phyloP scores from a whole-genome alignment of 2,797 vertebrate species.

The Eulemur coronatus region DNA sequence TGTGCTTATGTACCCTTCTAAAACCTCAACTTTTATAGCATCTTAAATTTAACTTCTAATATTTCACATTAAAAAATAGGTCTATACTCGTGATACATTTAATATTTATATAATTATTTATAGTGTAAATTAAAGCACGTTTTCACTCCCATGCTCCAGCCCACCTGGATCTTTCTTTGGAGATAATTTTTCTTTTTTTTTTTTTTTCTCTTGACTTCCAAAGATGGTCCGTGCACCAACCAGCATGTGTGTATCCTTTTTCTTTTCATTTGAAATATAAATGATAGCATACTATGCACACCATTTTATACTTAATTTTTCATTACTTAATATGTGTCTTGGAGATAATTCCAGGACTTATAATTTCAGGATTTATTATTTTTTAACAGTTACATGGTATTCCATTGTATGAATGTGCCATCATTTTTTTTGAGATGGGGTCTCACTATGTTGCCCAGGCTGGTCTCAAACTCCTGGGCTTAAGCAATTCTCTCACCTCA shows the following conservation, averaged over 20 bases:
- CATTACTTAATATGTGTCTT: neutral
- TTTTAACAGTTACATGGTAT: neutral
- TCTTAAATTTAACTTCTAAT: constrained; percentile 32
- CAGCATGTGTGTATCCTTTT: neutral
- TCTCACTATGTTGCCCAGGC: neutral
- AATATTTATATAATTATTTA: neutral
- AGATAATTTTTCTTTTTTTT: neutral
- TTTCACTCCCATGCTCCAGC: neutral
- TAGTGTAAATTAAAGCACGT: neutral
- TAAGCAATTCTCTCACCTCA: neutral
- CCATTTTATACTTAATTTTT: neutral
- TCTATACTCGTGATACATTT: neutral
- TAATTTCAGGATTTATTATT: neutral
- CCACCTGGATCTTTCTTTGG: neutral
- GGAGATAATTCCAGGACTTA: neutral
- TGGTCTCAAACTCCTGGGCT: neutral
- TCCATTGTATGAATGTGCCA: neutral
- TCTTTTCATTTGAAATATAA: neutral
- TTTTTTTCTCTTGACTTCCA: neutral
- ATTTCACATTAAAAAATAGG: neutral
- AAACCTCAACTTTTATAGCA: constrained; percentile 3
- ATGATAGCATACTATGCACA: neutral
- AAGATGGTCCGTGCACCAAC: neutral
- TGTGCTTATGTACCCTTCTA: neutral
- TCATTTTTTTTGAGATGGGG: neutral